These are phyloP conservation scores for Steromphala cineraria DNA, from an alignment of 2,888 invertebrate species.

Conservation along the genomic window DNA sequence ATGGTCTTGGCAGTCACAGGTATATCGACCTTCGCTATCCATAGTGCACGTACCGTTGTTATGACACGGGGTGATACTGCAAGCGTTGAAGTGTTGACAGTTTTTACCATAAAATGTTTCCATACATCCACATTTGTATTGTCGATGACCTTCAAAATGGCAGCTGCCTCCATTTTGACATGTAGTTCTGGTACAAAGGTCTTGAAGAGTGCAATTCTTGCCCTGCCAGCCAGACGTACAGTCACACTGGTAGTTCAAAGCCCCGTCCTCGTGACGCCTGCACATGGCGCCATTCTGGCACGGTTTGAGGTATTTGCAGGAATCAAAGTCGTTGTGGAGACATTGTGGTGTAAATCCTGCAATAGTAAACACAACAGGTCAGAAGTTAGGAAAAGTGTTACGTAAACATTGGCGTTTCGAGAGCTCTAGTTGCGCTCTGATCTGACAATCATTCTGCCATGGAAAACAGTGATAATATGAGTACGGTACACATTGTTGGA, in stretches of 20 bases:
- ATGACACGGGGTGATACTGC: conserved; percentile 45
- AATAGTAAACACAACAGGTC: background rate
- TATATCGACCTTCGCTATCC: conserved; percentile 42
- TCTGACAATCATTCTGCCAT: no score
- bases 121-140: conserved; percentile 54
- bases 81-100: conserved; percentile 52
- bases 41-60: conserved; percentile 54
- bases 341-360: conserved; percentile 35
- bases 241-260: conserved; percentile 50
- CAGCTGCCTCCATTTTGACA: conserved; percentile 60
- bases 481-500: no score
- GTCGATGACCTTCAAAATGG: conserved; percentile 38
- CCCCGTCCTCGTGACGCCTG: conserved; percentile 36
- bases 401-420: no score
- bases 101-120: conserved; percentile 41
- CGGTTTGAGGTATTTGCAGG: conserved; percentile 55
- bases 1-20: conserved; percentile 54
- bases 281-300: conserved; percentile 53
- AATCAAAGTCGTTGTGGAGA: conserved; percentile 27
- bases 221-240: conserved; percentile 57
- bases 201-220: conserved; percentile 53
- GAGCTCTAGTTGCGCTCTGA: no score
- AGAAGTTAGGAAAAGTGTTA: no score
- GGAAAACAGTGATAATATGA: no score
- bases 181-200: conserved; percentile 48